phyloP scores from a whole-genome alignment of 1,140 invertebrate species.

The Scylla paramamosain region DNA sequence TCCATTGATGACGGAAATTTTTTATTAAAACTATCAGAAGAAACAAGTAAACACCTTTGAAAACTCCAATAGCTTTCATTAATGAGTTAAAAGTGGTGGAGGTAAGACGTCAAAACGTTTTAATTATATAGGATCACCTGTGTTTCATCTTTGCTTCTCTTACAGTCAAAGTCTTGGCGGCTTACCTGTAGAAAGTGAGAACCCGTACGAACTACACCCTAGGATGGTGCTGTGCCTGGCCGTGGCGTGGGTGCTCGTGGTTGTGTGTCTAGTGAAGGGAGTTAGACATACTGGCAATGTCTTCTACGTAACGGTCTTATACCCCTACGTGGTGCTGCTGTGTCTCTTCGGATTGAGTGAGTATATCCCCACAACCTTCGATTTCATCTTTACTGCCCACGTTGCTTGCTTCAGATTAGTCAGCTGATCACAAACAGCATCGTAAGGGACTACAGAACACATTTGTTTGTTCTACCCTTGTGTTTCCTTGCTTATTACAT shows the following conservation, averaged over 20 bases:
- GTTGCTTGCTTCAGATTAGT: too few species aligned
- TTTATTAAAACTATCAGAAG: too few species aligned
- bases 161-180: neutral
- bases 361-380: neutral
- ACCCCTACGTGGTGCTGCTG: constrained; percentile 80
- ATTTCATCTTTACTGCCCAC: neutral
- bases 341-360: constrained; percentile 76
- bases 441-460: neutral
- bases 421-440: neutral
- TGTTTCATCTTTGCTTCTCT: too few species aligned
- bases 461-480: neutral
- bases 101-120: too few species aligned
- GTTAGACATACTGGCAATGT: constrained; percentile 46
- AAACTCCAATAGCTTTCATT: too few species aligned
- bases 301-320: constrained; percentile 80
- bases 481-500: neutral
- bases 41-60: too few species aligned
- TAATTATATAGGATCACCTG: too few species aligned
- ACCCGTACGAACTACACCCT: neutral
- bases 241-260: constrained; percentile 46
- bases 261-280: neutral
- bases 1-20: too few species aligned
- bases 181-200: neutral
- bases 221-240: constrained; percentile 22
- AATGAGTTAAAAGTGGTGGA: too few species aligned